Evolutionary conservation across 2,113 vertebrate genomes (phyloP).

Genomic region (Tetrao urogallus): DNA sequence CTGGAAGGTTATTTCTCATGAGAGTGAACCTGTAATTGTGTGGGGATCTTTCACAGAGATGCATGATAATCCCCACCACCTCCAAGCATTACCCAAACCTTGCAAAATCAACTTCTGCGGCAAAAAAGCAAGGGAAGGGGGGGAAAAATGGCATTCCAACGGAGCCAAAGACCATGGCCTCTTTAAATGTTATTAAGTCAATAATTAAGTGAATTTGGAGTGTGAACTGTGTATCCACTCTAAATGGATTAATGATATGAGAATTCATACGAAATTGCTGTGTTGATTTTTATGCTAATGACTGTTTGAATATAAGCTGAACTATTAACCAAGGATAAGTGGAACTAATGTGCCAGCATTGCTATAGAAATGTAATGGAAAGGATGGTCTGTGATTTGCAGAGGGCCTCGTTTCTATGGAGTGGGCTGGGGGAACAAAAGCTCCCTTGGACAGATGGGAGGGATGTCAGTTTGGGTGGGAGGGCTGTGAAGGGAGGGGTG

Average conservation of each 20-base stretch:
- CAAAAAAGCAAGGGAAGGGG: neutral
- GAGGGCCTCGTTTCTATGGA: neutral
- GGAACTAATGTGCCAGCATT: conserved; percentile 64
- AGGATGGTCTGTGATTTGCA: conserved; percentile 39
- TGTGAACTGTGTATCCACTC: conserved; percentile 63
- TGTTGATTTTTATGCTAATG: conserved; percentile 77
- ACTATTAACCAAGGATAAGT: conserved; percentile 72
- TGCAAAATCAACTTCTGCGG: neutral
- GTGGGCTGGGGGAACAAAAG: neutral
- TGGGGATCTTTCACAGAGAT: neutral
- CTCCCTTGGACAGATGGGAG: neutral
- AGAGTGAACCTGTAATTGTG: neutral
- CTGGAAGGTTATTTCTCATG: neutral
- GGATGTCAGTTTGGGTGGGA: neutral
- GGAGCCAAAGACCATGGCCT: conserved; percentile 4
- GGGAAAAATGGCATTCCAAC: neutral
- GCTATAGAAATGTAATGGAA: conserved; percentile 57
- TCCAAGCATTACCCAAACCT: neutral
- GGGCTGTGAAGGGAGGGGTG: neutral
- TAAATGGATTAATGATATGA: conserved; percentile 76
- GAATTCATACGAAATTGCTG: conserved; percentile 68
- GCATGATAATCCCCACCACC: neutral
- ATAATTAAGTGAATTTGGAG: conserved; percentile 71
- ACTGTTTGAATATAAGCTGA: conserved; percentile 75
- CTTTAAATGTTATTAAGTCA: conserved; percentile 65